Conservation (phyloP, 1,140 invertebrate genomes). For the Aphaenogaster ashmeadi region DNA sequence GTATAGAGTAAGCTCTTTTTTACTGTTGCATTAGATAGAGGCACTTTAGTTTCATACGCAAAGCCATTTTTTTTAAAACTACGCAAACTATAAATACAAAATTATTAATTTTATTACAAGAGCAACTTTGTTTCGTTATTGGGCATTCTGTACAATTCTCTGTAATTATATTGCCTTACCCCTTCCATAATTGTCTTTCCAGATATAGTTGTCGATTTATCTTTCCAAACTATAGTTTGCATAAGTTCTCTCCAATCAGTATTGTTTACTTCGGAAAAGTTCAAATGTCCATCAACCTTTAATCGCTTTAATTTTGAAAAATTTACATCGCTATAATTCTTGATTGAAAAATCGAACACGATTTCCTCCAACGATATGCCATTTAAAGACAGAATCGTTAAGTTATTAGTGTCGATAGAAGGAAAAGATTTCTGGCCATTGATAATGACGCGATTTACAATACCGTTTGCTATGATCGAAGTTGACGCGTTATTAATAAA, state of each 20-base stretch:
- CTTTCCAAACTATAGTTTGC: slow-evolving; percentile 77
- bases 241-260: slow-evolving; percentile 75
- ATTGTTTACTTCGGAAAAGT: slow-evolving; percentile 70
- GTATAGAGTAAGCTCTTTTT: background rate
- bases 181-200: slow-evolving; percentile 73
- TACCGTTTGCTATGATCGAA: slow-evolving; percentile 34
- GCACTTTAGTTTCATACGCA: background rate
- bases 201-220: slow-evolving; percentile 68
- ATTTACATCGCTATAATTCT: slow-evolving; percentile 60
- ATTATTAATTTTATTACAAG: background rate
- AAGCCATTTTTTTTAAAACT: background rate
- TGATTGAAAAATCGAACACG: slow-evolving; percentile 61
- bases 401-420: slow-evolving; percentile 71
- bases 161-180: slow-evolving; percentile 61
- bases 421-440: slow-evolving; percentile 74
- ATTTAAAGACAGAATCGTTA: slow-evolving; percentile 77
- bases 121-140: background rate
- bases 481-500: slow-evolving; percentile 70
- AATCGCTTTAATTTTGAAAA: slow-evolving; percentile 76
- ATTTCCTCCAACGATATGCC: slow-evolving; percentile 74
- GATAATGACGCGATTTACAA: slow-evolving; percentile 52
- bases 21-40: background rate
- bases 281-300: slow-evolving; percentile 70
- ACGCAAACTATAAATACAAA: background rate
- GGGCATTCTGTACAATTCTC: background rate